These are phyloP conservation scores for Sylvicola cinctus DNA, from an alignment of 2,888 invertebrate species.

Conservation along the genomic window DNA sequence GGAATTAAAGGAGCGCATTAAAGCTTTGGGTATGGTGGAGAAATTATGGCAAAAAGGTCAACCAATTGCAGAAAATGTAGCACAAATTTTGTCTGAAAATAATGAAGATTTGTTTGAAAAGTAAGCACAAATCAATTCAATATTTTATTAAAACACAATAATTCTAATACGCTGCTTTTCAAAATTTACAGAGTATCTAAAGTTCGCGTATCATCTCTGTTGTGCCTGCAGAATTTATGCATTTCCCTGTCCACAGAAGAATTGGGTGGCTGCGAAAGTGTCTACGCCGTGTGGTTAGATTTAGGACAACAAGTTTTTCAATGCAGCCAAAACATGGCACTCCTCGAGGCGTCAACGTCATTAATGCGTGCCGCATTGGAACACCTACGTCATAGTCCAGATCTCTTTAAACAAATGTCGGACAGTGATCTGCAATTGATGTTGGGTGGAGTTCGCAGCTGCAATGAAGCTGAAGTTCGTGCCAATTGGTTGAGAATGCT, in stretches of 20 bases:
- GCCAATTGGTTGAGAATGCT: conserved; percentile 37
- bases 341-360: conserved; percentile 49
- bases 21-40: conserved; percentile 33
- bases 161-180: no score
- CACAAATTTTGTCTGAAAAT: conserved; percentile 30
- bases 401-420: conserved; percentile 32
- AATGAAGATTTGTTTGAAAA: conserved; percentile 28
- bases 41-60: conserved; percentile 24
- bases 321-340: conserved; percentile 26
- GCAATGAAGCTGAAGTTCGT: conserved; percentile 32
- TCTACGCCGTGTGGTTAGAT: conserved; percentile 44
- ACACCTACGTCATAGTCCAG: conserved; percentile 33
- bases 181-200: conserved; percentile 21
- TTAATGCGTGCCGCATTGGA: conserved; percentile 54
- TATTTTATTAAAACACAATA: neutral
- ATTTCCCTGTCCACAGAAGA: conserved; percentile 36
- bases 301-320: conserved; percentile 41
- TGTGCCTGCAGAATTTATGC: conserved; percentile 50
- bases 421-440: conserved; percentile 35
- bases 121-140: conserved; percentile 21
- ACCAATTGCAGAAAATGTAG: conserved; percentile 31
- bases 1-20: conserved; percentile 37
- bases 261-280: conserved; percentile 38
- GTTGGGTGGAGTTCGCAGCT: conserved; percentile 30
- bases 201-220: conserved; percentile 39